phyloP scores from a whole-genome alignment of 1,140 invertebrate species.

The Platorchestia sp. region DNA sequence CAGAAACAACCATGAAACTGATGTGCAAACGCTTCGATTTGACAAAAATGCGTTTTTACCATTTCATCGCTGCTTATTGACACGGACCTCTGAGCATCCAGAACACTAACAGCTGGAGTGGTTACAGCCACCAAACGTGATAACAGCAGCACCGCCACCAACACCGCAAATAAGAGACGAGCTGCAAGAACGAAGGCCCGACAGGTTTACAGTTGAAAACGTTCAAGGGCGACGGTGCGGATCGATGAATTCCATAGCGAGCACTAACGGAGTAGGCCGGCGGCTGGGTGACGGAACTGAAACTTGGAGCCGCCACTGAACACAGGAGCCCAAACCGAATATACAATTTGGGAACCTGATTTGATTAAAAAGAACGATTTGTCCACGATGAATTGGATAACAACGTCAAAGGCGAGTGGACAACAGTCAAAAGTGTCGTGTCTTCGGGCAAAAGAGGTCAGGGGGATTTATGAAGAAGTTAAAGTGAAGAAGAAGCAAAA shows the following conservation, averaged over 20 bases:
- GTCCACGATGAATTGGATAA: too few relatives aligned
- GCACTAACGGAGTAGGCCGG: background rate
- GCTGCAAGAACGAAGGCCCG: background rate
- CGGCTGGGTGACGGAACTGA: background rate
- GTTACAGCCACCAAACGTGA: too few relatives aligned
- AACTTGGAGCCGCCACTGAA: background rate
- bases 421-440: background rate
- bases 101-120: background rate
- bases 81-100: background rate
- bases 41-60: background rate
- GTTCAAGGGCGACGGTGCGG: background rate
- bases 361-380: background rate
- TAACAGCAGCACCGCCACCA: background rate
- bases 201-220: background rate
- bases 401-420: background rate
- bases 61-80: background rate
- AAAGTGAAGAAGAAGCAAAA: background rate
- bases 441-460: background rate
- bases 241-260: constrained; percentile 7
- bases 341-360: background rate
- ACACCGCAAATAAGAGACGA: background rate
- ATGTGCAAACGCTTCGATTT: background rate
- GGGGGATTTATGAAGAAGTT: background rate
- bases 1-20: background rate
- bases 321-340: background rate